Conservation (phyloP, 2,797 vertebrate genomes). For the Furcifer pardalis region DNA sequence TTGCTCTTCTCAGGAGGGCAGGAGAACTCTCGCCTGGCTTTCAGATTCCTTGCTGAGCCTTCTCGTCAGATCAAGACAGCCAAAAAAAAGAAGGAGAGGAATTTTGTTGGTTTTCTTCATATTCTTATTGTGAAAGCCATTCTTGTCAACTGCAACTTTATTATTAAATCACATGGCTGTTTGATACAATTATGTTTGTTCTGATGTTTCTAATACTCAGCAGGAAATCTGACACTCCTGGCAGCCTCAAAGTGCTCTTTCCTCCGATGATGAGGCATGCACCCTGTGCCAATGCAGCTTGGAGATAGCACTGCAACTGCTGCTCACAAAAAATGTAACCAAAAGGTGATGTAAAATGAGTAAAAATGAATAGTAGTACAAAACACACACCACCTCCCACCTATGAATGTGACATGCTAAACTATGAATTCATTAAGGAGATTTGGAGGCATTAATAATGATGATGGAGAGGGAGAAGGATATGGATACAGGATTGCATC, state of each 20-base stretch:
- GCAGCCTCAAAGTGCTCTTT: conserved; percentile 15
- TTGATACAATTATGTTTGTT: conserved; percentile 14
- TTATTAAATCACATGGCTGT: conserved; percentile 14
- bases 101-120: background rate
- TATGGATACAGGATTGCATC: too few species aligned
- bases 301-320: background rate
- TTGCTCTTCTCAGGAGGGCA: background rate
- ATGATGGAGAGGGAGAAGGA: too few species aligned
- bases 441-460: conserved; percentile 14
- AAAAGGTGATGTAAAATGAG: conserved; percentile 56
- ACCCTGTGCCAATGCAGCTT: background rate
- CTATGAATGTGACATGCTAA: conserved; percentile 51
- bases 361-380: conserved; percentile 46
- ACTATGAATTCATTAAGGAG: conserved; percentile 63
- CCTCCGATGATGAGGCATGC: conserved; percentile 41
- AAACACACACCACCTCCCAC: conserved; percentile 53
- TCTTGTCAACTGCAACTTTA: conserved; percentile 41
- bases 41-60: background rate
- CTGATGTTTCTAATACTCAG: conserved; percentile 22
- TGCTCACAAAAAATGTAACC: conserved; percentile 25
- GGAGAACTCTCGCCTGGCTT: too few species aligned
- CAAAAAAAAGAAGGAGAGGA: background rate
- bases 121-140: background rate
- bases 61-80: background rate
- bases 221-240: conserved; percentile 9